Percentiles rank a stretch among this genome's conserved stretches.
Conservation (phyloP, 2,888 invertebrate species). For the Rapana venosa region DNA sequence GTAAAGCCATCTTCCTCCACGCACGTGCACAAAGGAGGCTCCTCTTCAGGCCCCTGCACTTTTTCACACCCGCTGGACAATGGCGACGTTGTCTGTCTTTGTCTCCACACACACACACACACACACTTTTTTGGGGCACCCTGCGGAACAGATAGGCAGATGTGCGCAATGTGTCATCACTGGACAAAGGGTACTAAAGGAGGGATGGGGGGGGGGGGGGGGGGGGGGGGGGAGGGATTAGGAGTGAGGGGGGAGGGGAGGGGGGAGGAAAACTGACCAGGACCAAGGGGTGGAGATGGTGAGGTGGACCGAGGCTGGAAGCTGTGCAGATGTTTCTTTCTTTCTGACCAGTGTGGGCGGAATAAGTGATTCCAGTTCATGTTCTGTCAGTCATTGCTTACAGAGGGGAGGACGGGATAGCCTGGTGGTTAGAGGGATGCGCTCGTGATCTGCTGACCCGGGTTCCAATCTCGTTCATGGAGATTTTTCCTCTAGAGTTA, state of each 20-base stretch:
- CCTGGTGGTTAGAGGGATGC: too few relatives aligned
- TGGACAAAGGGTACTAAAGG: background rate
- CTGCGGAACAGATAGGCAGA: background rate
- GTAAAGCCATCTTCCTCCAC: background rate
- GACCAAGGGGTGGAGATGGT: background rate
- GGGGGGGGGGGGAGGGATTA: background rate
- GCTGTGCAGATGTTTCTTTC: too few relatives aligned
- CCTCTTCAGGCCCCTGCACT: background rate
- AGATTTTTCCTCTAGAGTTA: too few relatives aligned
- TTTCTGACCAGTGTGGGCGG: too few relatives aligned
- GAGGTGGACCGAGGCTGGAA: background rate
- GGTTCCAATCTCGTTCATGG: too few relatives aligned
- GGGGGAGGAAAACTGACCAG: background rate
- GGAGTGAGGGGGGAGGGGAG: background rate
- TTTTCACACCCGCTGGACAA: slow-evolving; percentile 4
- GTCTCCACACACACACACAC: background rate
- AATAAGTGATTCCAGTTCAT: too few relatives aligned
- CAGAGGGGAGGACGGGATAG: too few relatives aligned
- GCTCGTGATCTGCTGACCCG: too few relatives aligned
- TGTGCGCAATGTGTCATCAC: slow-evolving; percentile 27
- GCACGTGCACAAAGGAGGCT: background rate
- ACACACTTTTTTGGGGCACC: background rate
- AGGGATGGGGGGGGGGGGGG: background rate
- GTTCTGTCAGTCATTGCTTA: too few relatives aligned
- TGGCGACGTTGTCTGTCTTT: background rate